phyloP scores from a whole-genome alignment of 1,140 invertebrate species.

The Tetraneura akinire region DNA sequence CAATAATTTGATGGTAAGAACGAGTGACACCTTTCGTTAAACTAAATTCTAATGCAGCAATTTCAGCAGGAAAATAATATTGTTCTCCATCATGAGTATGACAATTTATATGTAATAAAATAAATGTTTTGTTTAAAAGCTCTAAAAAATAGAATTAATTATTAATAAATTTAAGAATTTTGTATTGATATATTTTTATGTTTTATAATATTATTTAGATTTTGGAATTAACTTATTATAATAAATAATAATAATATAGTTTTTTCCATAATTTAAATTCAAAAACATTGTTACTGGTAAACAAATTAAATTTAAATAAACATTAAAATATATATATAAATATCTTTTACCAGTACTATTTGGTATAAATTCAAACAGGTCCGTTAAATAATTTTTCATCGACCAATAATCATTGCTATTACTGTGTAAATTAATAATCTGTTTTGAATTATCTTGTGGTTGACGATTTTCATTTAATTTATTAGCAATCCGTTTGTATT shows the following conservation, averaged over 20 bases:
- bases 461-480: background rate
- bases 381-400: background rate
- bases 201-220: too few species aligned
- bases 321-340: background rate
- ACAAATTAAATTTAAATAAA: too few species aligned
- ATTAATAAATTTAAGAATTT: too few species aligned
- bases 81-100: background rate
- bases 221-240: too few species aligned
- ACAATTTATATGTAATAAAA: slow-evolving; percentile 19
- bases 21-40: background rate
- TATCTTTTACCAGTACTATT: background rate
- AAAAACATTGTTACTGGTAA: too few species aligned
- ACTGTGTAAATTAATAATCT: background rate
- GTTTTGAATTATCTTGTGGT: background rate
- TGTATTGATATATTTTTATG: too few species aligned
- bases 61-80: slow-evolving; percentile 49
- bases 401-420: background rate
- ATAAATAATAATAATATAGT: too few species aligned
- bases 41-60: slow-evolving; percentile 19
- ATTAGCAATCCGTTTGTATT: background rate
- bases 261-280: too few species aligned
- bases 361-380: background rate
- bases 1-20: slow-evolving; percentile 17
- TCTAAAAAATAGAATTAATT: slow-evolving; percentile 28
- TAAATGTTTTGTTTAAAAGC: slow-evolving; percentile 14